A percentile compares a stretch with the other conserved stretches of the same genome.
Conservation (phyloP, 64 coral and sea anemone species). For the Actinia equina region DNA sequence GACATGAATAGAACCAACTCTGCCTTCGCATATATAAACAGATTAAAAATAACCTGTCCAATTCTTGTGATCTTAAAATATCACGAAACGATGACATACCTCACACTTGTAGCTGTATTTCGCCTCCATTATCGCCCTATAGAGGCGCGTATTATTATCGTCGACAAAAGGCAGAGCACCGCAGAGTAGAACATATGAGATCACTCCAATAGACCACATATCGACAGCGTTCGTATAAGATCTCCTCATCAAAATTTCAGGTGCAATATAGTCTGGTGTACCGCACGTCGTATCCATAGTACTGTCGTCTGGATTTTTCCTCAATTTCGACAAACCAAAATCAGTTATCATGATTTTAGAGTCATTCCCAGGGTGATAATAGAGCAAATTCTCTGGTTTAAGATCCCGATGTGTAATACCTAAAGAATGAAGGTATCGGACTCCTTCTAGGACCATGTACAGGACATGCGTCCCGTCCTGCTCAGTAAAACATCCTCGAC, state of each 20-base stretch:
- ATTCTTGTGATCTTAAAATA: neutral
- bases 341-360: conserved; percentile 98
- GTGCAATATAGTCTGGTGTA: conserved; percentile 87
- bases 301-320: conserved; percentile 29
- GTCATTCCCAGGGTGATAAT: conserved; percentile 91
- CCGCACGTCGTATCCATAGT: conserved; percentile 90
- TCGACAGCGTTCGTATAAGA: conserved; percentile 93
- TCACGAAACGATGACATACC: conserved; percentile 49
- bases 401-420: conserved; percentile 95
- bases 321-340: conserved; percentile 74
- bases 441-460: conserved; percentile 85
- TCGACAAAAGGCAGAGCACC: conserved; percentile 82
- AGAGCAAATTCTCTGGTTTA: conserved; percentile 89
- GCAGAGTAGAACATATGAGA: conserved; percentile 77
- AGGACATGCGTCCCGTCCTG: conserved; percentile 77
- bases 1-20: neutral
- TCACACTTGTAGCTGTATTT: conserved; percentile 72
- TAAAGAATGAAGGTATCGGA: conserved; percentile 85
- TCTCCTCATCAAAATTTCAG: conserved; percentile 73
- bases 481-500: conserved; percentile 77
- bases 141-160: conserved; percentile 61
- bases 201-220: conserved; percentile 95
- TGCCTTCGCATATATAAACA: neutral
- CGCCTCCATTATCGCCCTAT: conserved; percentile 56
- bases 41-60: neutral